Conservation (phyloP, 2,797 vertebrate genomes). For the Chelonia mydas region DNA sequence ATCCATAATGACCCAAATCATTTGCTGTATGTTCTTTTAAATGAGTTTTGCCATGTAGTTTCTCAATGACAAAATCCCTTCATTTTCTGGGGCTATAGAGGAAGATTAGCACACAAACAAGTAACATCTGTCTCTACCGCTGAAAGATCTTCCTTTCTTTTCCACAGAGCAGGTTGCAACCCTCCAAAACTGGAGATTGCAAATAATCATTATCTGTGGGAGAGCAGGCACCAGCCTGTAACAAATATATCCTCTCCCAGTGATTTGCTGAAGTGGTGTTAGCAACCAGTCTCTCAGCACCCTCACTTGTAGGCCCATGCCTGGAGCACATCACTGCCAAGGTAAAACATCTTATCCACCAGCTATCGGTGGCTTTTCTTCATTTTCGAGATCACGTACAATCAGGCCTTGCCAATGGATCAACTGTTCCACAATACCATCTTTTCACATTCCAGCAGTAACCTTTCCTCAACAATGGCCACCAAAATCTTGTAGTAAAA, state of each 20-base stretch:
- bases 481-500: background rate
- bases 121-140: slow-evolving; percentile 62
- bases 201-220: background rate
- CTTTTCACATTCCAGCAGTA: background rate
- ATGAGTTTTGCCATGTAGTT: slow-evolving; percentile 35
- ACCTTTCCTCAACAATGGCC: background rate
- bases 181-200: background rate
- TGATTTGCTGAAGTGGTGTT: background rate
- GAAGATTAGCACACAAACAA: slow-evolving; percentile 59
- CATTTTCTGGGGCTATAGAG: slow-evolving; percentile 30
- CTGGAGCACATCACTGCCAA: background rate
- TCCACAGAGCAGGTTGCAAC: slow-evolving; percentile 24
- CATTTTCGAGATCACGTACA: background rate
- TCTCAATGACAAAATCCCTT: slow-evolving; percentile 48
- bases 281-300: background rate
- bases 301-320: background rate
- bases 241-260: background rate
- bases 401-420: fast-evolving
- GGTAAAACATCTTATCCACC: background rate
- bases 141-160: slow-evolving; percentile 19
- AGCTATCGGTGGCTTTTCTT: background rate
- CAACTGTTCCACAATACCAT: background rate
- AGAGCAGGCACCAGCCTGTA: background rate
- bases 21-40: background rate
- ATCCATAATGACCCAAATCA: slow-evolving; percentile 17